Evolutionary conservation across 2,113 vertebrate genomes (phyloP).

Genomic region (Upupa epops): DNA sequence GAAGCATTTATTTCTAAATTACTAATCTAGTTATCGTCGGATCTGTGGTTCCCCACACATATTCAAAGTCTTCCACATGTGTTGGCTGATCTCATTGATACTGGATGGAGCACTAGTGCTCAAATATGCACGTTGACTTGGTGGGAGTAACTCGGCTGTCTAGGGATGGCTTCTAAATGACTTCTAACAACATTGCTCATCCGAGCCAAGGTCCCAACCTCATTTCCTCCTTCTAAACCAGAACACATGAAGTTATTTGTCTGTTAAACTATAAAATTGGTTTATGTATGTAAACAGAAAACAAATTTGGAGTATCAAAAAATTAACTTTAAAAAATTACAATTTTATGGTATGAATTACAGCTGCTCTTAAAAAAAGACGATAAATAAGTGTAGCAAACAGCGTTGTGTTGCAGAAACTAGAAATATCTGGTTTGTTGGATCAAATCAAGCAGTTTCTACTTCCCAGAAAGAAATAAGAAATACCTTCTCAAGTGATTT

Average conservation of each 20-base stretch:
- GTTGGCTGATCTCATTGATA: not conserved
- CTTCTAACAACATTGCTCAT: not conserved
- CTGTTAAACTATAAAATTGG: not conserved
- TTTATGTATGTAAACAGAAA: not conserved
- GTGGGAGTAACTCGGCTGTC: not conserved
- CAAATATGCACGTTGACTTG: not conserved
- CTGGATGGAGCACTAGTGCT: accelerated
- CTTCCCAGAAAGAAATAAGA: not conserved
- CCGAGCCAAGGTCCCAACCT: not conserved
- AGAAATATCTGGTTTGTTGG: not conserved
- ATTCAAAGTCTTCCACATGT: not conserved
- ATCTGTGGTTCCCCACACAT: accelerated
- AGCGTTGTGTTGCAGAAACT: not conserved
- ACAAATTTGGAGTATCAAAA: not conserved
- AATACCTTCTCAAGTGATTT: not conserved
- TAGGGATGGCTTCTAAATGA: not conserved
- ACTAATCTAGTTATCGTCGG: too few relatives aligned
- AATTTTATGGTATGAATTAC: not conserved
- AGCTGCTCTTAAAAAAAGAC: not conserved
- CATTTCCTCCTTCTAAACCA: not conserved
- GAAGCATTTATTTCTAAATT: too few relatives aligned
- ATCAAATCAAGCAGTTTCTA: not conserved
- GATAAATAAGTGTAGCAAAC: not conserved
- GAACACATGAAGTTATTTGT: not conserved
- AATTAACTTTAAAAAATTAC: too few relatives aligned